A percentile compares a stretch with the other conserved stretches of the same genome.
Evolutionary conservation across 2,888 invertebrate genomes (phyloP).

Genomic region (Cheilosia variabilis): DNA sequence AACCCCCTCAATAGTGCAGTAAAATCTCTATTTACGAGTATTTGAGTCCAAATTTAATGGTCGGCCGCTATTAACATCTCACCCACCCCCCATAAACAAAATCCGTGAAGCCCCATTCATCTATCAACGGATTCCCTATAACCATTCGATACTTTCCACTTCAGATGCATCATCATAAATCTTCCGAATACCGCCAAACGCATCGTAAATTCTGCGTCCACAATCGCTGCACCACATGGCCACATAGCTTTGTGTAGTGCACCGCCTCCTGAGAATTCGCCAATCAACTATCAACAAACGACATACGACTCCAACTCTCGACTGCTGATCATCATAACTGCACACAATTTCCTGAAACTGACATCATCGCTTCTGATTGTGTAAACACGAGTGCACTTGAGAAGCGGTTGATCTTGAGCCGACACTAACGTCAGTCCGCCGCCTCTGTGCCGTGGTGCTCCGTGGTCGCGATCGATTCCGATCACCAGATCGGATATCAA

Average conservation of each 20-base stretch:
- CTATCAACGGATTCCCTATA: slow-evolving; percentile 26
- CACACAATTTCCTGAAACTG: slow-evolving; percentile 63
- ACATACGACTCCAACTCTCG: slow-evolving; percentile 28
- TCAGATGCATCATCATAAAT: slow-evolving; percentile 63
- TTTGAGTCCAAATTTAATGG: slow-evolving; percentile 59
- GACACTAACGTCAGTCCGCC: slow-evolving; percentile 49
- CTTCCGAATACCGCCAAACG: slow-evolving; percentile 24
- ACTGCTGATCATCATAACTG: slow-evolving; percentile 46
- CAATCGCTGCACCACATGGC: slow-evolving; percentile 30
- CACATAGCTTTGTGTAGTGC: neutral
- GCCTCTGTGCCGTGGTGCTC: neutral
- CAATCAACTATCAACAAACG: slow-evolving; percentile 41
- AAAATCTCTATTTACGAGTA: slow-evolving; percentile 52
- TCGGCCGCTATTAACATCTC: slow-evolving; percentile 45
- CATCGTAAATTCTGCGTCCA: slow-evolving; percentile 36
- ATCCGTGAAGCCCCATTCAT: slow-evolving; percentile 18
- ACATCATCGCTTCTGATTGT: slow-evolving; percentile 52
- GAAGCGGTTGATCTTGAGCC: slow-evolving; percentile 68
- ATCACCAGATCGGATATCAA: slow-evolving; percentile 59
- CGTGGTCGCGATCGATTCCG: slow-evolving; percentile 40
- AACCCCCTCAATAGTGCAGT: slow-evolving; percentile 17
- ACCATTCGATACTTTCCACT: slow-evolving; percentile 49
- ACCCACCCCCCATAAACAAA: slow-evolving; percentile 28
- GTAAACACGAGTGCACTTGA: slow-evolving; percentile 64
- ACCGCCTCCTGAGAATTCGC: slow-evolving; percentile 41